phyloP scores from a whole-genome alignment of 2,113 vertebrate genomes.

The Formicarius rufipectus region DNA sequence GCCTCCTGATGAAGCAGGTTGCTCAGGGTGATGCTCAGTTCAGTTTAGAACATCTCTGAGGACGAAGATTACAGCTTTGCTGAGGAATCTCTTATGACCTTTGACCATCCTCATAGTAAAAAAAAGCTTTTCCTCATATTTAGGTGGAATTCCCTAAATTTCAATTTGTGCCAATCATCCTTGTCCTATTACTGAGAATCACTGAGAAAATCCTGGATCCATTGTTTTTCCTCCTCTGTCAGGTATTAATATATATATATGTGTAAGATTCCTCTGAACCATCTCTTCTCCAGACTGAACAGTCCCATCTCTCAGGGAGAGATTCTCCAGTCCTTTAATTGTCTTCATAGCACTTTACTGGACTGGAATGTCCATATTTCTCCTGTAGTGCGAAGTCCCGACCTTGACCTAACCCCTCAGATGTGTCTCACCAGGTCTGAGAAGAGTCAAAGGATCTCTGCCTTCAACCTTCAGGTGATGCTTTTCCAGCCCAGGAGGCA shows the following conservation, averaged over 20 bases:
- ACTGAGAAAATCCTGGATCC: neutral
- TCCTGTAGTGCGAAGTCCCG: neutral
- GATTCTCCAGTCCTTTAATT: neutral
- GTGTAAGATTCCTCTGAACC: neutral
- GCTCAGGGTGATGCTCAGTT: neutral
- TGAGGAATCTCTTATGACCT: neutral
- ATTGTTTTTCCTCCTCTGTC: neutral
- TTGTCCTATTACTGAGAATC: neutral
- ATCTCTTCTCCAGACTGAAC: neutral
- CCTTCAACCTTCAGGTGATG: neutral
- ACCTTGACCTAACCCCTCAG: neutral
- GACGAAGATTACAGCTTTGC: neutral
- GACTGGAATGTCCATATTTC: neutral
- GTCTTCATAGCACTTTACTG: neutral
- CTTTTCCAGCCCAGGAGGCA: neutral
- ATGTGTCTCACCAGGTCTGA: neutral
- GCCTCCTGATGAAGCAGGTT: neutral
- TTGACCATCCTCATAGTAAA: neutral
- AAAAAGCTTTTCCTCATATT: neutral
- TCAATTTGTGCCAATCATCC: rapidly evolving
- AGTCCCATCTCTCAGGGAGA: neutral
- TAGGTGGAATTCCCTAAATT: neutral
- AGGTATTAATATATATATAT: neutral
- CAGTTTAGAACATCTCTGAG: neutral
- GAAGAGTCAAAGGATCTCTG: neutral